phyloP scores from a whole-genome alignment of 2,113 vertebrate genomes.

The Cyprinodon brontotheroides region DNA sequence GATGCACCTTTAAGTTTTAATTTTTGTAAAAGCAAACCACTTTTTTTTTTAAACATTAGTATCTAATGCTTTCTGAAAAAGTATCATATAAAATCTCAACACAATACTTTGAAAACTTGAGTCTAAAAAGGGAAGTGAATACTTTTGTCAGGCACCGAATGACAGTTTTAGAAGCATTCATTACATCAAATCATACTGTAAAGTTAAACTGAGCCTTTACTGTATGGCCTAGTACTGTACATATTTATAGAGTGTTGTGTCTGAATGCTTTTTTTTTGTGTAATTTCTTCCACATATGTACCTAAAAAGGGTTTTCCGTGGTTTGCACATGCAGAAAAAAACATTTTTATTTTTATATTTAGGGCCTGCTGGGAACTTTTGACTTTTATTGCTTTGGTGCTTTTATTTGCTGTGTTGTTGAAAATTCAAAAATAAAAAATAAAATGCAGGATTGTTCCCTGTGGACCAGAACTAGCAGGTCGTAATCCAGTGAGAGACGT shows the following conservation, averaged over 20 bases:
- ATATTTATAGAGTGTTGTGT: constrained; percentile 63
- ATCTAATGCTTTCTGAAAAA: background rate
- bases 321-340: constrained; percentile 38
- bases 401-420: constrained; percentile 50
- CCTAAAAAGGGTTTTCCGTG: constrained; percentile 30
- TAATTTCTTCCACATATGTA: constrained; percentile 57
- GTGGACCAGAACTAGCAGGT: constrained; percentile 25
- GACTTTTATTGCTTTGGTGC: constrained; percentile 49
- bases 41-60: background rate
- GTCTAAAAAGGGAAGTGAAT: background rate
- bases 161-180: constrained; percentile 32
- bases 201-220: constrained; percentile 17
- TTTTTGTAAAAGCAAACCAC: too few species aligned
- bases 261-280: constrained; percentile 55
- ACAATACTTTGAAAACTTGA: background rate
- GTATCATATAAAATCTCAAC: background rate
- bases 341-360: constrained; percentile 29
- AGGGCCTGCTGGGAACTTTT: constrained; percentile 50
- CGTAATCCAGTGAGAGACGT: constrained; percentile 35
- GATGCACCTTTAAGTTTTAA: too few species aligned
- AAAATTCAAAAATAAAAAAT: constrained; percentile 50
- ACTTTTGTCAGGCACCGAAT: background rate
- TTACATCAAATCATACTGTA: constrained; percentile 21
- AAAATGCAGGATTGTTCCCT: constrained; percentile 27
- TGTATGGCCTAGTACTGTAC: constrained; percentile 24